Conservation (phyloP, 2,888 invertebrate genomes). For the Crossocerus cetratus region DNA sequence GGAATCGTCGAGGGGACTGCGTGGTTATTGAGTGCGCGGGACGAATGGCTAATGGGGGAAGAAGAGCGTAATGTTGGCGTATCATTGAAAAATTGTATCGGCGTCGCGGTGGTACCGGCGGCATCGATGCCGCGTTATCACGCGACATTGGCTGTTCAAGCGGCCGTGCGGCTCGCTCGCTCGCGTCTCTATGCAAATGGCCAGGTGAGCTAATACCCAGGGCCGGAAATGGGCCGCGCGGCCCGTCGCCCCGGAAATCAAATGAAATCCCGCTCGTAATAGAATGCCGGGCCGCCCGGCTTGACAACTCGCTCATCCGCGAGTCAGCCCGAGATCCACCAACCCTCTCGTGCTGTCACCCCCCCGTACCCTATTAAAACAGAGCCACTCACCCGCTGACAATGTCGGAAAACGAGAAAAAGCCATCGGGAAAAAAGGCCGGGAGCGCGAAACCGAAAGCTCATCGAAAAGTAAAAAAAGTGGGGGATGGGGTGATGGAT, state of each 20-base stretch:
- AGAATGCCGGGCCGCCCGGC: constrained; percentile 33
- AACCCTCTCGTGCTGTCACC: no score
- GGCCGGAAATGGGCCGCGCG: constrained; percentile 61
- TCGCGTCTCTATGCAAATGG: constrained; percentile 64
- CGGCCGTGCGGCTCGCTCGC: constrained; percentile 47
- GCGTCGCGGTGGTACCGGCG: constrained; percentile 37
- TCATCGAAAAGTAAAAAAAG: constrained; percentile 5
- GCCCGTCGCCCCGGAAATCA: constrained; percentile 66
- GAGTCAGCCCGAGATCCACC: constrained; percentile 9
- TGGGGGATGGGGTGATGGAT: constrained; percentile 61
- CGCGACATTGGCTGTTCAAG: constrained; percentile 51
- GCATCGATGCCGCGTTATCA: constrained; percentile 48
- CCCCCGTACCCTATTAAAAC: no score
- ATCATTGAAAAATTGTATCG: constrained; percentile 40
- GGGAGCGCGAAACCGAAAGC: neutral
- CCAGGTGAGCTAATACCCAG: constrained; percentile 58
- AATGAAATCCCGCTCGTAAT: constrained; percentile 46
- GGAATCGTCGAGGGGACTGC: neutral
- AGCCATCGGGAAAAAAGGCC: no score
- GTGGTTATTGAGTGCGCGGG: constrained; percentile 1
- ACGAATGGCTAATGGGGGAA: constrained; percentile 14
- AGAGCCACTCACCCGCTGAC: no score
- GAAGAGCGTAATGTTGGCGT: neutral
- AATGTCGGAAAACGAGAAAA: no score
- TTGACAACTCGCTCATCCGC: constrained; percentile 32